phyloP scores from a whole-genome alignment of 37 sponge, comb jelly and placozoan species.

The Hormiphora californensis region DNA sequence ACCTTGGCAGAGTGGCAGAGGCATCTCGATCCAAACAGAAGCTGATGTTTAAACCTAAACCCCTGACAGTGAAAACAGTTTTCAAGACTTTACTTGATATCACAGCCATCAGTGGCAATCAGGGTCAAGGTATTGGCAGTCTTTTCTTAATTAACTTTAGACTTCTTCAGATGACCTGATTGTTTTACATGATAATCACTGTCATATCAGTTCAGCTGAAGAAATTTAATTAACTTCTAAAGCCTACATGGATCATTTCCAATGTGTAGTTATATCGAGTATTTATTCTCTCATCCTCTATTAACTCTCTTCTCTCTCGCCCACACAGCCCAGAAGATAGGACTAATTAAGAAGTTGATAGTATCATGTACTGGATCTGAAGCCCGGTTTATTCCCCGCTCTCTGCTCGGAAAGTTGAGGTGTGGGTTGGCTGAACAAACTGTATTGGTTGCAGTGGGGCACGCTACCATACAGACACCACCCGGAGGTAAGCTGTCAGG shows the following conservation, averaged over 20 bases:
- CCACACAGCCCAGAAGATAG: slow-evolving; percentile 69
- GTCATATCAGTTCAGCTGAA: no score
- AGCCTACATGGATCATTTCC: no score
- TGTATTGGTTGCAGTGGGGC: slow-evolving; percentile 81
- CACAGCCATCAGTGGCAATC: slow-evolving; percentile 40
- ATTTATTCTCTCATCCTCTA: no score
- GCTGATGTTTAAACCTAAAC: slow-evolving; percentile 89
- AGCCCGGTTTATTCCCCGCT: slow-evolving; percentile 82
- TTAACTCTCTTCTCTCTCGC: background rate
- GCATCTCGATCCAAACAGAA: slow-evolving; percentile 80
- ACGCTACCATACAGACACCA: slow-evolving; percentile 82
- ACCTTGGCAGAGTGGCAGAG: slow-evolving; percentile 92
- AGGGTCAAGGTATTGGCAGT: slow-evolving; percentile 9
- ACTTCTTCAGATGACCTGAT: no score
- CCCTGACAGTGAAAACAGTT: slow-evolving; percentile 73
- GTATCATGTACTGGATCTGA: slow-evolving; percentile 80
- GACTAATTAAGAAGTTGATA: slow-evolving; percentile 78
- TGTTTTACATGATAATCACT: no score
- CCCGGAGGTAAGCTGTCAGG: slow-evolving; percentile 62
- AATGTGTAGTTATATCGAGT: no score
- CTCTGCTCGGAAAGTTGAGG: slow-evolving; percentile 87
- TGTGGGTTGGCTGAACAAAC: slow-evolving; percentile 97
- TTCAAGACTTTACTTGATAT: slow-evolving; percentile 52
- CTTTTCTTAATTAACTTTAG: background rate
- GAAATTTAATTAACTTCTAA: no score